Evolutionary conservation across 2,113 vertebrate species (phyloP).

Genomic region (Prunella himalayana): DNA sequence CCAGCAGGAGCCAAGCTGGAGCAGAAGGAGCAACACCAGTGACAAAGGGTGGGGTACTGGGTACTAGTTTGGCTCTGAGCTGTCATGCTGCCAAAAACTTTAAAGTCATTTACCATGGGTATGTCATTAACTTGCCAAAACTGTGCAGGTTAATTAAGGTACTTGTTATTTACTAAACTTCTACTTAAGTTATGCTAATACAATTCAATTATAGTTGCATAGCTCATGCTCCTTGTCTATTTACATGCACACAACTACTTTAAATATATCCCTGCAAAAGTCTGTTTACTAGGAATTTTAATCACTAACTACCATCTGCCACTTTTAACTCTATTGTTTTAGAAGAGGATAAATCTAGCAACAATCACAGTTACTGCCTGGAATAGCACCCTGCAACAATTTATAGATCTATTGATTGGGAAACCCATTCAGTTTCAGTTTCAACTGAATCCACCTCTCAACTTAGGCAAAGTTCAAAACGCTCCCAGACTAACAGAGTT

Average conservation of each 20-base stretch:
- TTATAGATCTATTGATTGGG: background rate
- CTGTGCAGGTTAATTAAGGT: constrained; percentile 18
- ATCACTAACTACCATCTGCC: constrained; percentile 35
- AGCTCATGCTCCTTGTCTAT: constrained; percentile 22
- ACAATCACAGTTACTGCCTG: background rate
- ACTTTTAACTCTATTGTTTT: background rate
- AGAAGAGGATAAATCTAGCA: background rate
- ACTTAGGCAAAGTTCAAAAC: background rate
- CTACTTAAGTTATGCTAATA: constrained; percentile 46
- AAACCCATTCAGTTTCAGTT: background rate
- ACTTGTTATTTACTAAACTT: constrained; percentile 35
- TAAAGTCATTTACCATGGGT: background rate
- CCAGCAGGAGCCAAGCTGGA: background rate
- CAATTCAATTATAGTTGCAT: constrained; percentile 38
- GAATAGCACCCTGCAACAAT: background rate
- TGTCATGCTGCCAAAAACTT: background rate
- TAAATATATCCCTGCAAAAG: background rate
- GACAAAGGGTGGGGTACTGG: background rate
- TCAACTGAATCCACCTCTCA: background rate
- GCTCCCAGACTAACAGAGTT: background rate
- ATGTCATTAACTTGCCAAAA: constrained; percentile 17
- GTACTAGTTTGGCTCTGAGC: background rate
- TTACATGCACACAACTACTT: constrained; percentile 27
- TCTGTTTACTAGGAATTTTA: constrained; percentile 29
- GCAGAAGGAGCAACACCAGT: background rate